A percentile compares a stretch with the other conserved stretches of the same genome.
Evolutionary conservation across 2,797 vertebrate genomes (phyloP).

Genomic region (Tenualosa thibaudeaui): DNA sequence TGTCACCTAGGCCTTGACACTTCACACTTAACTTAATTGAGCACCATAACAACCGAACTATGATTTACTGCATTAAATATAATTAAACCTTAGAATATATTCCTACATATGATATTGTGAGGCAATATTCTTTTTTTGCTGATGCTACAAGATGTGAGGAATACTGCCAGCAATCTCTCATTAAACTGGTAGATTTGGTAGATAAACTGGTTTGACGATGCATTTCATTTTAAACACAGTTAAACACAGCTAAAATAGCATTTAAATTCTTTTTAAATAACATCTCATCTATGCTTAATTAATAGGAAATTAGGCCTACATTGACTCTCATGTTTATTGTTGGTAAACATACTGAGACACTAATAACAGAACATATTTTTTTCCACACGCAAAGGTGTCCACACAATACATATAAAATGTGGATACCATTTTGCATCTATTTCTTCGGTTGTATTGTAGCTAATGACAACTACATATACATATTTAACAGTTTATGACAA

Average conservation of each 20-base stretch:
- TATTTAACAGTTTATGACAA: background rate
- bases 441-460: background rate
- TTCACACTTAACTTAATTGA: background rate
- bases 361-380: background rate
- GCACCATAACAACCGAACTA: background rate
- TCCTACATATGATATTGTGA: no score
- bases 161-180: background rate
- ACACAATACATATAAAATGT: background rate
- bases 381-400: background rate
- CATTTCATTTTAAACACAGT: background rate
- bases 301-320: background rate
- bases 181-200: background rate
- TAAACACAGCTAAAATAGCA: background rate
- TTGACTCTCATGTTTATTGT: background rate
- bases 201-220: background rate
- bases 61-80: no score
- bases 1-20: no score
- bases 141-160: background rate
- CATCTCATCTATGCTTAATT: background rate
- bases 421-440: background rate
- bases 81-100: no score
- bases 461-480: slow-evolving; percentile 5
- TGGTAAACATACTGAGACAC: background rate
- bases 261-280: background rate
- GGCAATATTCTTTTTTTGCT: background rate